Percentiles rank a stretch among this genome's conserved stretches.
Evolutionary conservation across 2,113 vertebrate genomes (phyloP).

Genomic region (Megatriorchis doriae): DNA sequence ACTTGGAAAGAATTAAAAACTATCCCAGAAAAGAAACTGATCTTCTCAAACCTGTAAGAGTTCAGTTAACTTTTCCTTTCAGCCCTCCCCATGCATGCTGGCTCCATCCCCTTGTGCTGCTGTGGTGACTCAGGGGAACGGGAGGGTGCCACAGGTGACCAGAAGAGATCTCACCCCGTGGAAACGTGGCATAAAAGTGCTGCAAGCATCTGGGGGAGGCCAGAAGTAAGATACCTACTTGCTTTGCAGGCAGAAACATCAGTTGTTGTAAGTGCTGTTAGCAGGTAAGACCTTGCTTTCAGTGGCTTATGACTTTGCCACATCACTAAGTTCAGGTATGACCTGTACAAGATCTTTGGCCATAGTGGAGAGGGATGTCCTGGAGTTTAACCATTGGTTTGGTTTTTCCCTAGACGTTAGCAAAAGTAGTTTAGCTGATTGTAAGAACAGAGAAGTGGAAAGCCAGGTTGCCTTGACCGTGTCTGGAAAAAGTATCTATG

Average conservation of each 20-base stretch:
- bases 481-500: background rate
- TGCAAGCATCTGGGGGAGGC: background rate
- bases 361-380: background rate
- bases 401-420: accelerated
- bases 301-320: background rate
- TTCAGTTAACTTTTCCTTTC: background rate
- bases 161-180: background rate
- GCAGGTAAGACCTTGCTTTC: background rate
- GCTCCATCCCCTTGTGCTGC: background rate
- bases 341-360: background rate
- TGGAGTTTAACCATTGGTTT: background rate
- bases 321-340: background rate
- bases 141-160: background rate
- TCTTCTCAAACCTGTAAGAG: background rate
- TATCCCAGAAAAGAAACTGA: background rate
- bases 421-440: background rate
- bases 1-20: background rate
- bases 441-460: background rate
- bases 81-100: background rate
- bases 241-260: background rate
- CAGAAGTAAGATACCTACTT: background rate
- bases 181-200: background rate
- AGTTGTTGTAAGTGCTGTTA: background rate
- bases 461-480: background rate
- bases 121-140: accelerated